phyloP scores from a whole-genome alignment of 2,888 invertebrate genomes.

The Dendrolimus pini region DNA sequence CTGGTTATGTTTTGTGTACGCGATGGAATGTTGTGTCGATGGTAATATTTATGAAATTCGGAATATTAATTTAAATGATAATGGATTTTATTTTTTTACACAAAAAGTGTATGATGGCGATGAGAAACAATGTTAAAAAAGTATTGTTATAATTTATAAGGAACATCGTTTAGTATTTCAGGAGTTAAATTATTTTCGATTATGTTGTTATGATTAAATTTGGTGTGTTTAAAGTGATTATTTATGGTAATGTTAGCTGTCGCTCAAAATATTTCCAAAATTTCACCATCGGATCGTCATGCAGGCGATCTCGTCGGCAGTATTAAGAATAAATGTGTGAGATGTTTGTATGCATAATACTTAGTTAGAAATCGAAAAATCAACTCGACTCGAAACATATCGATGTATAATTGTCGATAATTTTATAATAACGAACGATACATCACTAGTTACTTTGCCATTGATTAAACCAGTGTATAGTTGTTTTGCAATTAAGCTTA shows the following conservation, averaged over 20 bases:
- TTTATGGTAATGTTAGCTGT: slow-evolving; percentile 14
- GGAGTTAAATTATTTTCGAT: background rate
- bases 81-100: background rate
- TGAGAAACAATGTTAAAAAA: background rate
- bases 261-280: slow-evolving; percentile 29
- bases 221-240: background rate
- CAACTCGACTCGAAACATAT: slow-evolving; percentile 19
- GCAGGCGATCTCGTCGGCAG: slow-evolving; percentile 50
- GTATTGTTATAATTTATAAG: background rate
- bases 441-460: slow-evolving; percentile 38
- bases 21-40: no score
- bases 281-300: slow-evolving; percentile 28
- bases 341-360: slow-evolving; percentile 48
- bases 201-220: background rate
- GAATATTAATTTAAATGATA: background rate
- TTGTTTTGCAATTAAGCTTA: slow-evolving; percentile 19
- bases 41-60: slow-evolving; percentile 1
- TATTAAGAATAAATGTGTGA: slow-evolving; percentile 55
- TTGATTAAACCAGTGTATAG: slow-evolving; percentile 41
- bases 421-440: slow-evolving; percentile 24
- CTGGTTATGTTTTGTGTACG: no score
- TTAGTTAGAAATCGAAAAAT: slow-evolving; percentile 19
- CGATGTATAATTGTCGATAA: slow-evolving; percentile 19
- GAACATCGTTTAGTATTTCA: no score
- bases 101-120: no score